These are phyloP conservation scores for Palythoa grandiflora DNA, from an alignment of 92 coral and sea anemone genomes.

Conservation along the genomic window DNA sequence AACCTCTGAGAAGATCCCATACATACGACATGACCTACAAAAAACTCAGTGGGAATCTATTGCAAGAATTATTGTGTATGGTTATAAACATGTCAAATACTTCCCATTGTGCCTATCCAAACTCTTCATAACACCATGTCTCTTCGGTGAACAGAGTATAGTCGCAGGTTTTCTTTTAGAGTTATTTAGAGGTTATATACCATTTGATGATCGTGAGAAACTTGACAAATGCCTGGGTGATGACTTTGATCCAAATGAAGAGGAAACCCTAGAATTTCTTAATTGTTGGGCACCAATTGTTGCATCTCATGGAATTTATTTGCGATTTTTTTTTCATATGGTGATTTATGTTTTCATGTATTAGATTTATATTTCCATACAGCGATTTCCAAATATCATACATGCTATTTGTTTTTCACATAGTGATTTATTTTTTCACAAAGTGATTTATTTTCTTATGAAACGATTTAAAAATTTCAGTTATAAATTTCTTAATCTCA, in stretches of 20 bases:
- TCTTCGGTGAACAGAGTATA: slow-evolving; percentile 14
- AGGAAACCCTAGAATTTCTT: slow-evolving; percentile 55
- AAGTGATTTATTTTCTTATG: too few relatives aligned
- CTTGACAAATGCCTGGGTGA: slow-evolving; percentile 41
- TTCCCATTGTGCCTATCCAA: slow-evolving; percentile 58
- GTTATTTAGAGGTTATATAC: slow-evolving; percentile 43
- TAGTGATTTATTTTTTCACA: too few relatives aligned
- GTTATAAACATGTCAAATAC: slow-evolving; percentile 50
- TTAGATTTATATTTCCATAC: too few relatives aligned
- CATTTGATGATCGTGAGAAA: slow-evolving; percentile 50
- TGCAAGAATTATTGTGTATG: slow-evolving; percentile 69
- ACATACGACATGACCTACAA: slow-evolving; percentile 69
- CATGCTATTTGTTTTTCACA: too few relatives aligned
- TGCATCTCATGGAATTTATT: too few relatives aligned
- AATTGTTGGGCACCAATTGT: slow-evolving; percentile 57
- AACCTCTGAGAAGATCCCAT: slow-evolving; percentile 58
- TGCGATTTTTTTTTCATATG: too few relatives aligned
- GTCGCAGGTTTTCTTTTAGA: slow-evolving; percentile 35
- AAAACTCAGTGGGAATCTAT: slow-evolving; percentile 61
- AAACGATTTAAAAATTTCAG: too few relatives aligned
- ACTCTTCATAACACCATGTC: slow-evolving; percentile 42
- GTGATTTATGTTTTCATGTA: too few relatives aligned
- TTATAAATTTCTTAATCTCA: too few relatives aligned
- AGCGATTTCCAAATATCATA: too few relatives aligned
- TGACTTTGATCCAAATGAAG: slow-evolving; percentile 47